A percentile compares a stretch with the other conserved stretches of the same genome.
Evolutionary conservation across 2,888 invertebrate species (phyloP).

Genomic region (Amphipoea oculea): DNA sequence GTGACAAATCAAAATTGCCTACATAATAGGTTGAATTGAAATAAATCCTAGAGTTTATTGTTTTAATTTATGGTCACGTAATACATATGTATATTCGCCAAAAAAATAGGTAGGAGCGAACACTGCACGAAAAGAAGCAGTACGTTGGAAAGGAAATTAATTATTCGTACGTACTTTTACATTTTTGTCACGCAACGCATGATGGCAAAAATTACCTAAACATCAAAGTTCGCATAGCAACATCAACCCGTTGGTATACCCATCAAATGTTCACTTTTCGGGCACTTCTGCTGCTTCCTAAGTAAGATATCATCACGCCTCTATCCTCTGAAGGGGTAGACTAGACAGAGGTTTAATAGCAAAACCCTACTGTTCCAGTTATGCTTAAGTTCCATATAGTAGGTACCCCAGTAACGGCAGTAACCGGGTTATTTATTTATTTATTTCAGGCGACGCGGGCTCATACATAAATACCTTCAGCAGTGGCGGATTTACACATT

Average conservation of each 20-base stretch:
- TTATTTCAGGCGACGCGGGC: no score
- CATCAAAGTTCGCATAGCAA: slow-evolving; percentile 29
- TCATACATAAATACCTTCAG: no score
- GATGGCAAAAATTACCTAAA: neutral
- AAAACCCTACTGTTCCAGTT: no score
- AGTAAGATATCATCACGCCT: neutral
- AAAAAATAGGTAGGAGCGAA: neutral
- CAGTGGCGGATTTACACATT: no score
- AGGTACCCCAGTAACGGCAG: no score
- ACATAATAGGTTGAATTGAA: no score
- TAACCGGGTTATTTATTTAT: no score
- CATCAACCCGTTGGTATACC: neutral
- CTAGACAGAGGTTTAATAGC: no score
- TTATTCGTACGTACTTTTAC: slow-evolving; percentile 31
- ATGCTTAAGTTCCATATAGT: no score
- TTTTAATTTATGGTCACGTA: neutral
- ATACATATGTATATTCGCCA: neutral
- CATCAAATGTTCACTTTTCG: neutral
- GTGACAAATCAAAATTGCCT: no score
- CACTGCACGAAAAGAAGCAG: neutral
- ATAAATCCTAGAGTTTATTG: neutral
- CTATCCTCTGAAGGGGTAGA: no score
- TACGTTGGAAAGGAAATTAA: slow-evolving; percentile 32
- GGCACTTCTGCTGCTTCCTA: neutral
- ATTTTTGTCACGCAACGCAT: slow-evolving; percentile 39